Conservation (phyloP, 2,797 vertebrate species). For the Cyclura pinguis region DNA sequence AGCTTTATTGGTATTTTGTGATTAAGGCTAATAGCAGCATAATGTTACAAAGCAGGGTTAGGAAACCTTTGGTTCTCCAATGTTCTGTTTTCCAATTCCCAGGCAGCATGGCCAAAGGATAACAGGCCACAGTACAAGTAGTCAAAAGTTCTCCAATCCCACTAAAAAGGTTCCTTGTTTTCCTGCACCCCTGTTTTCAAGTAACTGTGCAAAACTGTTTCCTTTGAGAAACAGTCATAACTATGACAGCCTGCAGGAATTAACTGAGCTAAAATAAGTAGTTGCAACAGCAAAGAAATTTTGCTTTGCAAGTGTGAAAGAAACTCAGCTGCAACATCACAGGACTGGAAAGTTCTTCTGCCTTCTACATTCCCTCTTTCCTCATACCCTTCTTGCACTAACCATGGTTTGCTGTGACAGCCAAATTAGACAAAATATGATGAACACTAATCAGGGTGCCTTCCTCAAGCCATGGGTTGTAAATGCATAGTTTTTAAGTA, state of each 20-base stretch:
- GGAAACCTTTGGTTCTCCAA: too few relatives aligned
- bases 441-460: not conserved
- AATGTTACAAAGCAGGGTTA: not conserved
- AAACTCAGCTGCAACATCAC: not conserved
- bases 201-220: not conserved
- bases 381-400: too few relatives aligned
- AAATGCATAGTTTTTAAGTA: not conserved
- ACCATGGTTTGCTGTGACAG: not conserved
- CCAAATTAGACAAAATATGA: not conserved
- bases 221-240: too few relatives aligned
- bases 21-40: too few relatives aligned
- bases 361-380: not conserved
- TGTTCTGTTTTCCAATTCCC: too few relatives aligned
- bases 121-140: too few relatives aligned
- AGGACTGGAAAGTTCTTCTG: not conserved
- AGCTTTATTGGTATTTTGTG: too few relatives aligned
- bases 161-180: not conserved
- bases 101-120: too few relatives aligned
- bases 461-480: not conserved
- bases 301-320: not conserved
- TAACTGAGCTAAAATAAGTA: not conserved
- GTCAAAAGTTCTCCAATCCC: too few relatives aligned
- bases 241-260: not conserved
- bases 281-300: not conserved
- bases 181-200: not conserved